Evolutionary conservation across 2,797 vertebrate genomes (phyloP).

Genomic region (Microctenopoma steveboyesi): DNA sequence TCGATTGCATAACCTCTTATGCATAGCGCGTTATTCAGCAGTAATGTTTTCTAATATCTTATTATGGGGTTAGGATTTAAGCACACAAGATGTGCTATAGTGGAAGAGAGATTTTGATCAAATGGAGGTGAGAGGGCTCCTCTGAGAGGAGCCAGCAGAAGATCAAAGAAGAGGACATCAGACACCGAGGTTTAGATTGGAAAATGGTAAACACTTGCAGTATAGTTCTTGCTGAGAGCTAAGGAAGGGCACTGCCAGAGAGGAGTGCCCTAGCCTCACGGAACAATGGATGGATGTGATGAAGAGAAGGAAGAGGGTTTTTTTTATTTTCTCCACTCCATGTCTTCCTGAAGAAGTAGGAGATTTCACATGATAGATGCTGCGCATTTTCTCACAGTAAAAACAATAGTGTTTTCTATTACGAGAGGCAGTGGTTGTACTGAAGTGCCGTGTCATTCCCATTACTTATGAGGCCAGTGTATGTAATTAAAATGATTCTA

Average conservation of each 20-base stretch:
- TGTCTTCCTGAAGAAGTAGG: constrained; percentile 20
- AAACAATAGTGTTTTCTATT: constrained; percentile 74
- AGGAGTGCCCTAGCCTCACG: constrained; percentile 2
- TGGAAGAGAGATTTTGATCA: constrained; percentile 31
- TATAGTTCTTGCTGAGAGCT: constrained; percentile 18
- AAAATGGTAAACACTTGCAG: constrained; percentile 29
- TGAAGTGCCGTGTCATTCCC: constrained; percentile 64
- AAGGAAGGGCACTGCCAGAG: constrained; percentile 16
- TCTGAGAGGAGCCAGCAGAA: constrained; percentile 19
- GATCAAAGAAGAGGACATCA: constrained; percentile 18
- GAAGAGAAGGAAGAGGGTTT: constrained; percentile 22
- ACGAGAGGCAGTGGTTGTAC: constrained; percentile 67
- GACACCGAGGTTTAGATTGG: constrained; percentile 18
- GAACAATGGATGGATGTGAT: constrained; percentile 55
- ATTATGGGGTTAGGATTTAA: constrained; percentile 17
- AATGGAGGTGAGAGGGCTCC: constrained; percentile 29
- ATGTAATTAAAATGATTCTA: constrained; percentile 69
- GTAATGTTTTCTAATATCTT: background rate
- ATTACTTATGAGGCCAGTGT: constrained; percentile 66
- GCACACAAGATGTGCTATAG: background rate
- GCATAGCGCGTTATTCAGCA: background rate
- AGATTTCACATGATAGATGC: constrained; percentile 57
- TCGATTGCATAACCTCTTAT: background rate
- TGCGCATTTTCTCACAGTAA: constrained; percentile 70
- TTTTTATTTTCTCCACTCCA: constrained; percentile 32